These are phyloP conservation scores for Dorcus hopei DNA, from an alignment of 2,888 invertebrate species.

Conservation along the genomic window DNA sequence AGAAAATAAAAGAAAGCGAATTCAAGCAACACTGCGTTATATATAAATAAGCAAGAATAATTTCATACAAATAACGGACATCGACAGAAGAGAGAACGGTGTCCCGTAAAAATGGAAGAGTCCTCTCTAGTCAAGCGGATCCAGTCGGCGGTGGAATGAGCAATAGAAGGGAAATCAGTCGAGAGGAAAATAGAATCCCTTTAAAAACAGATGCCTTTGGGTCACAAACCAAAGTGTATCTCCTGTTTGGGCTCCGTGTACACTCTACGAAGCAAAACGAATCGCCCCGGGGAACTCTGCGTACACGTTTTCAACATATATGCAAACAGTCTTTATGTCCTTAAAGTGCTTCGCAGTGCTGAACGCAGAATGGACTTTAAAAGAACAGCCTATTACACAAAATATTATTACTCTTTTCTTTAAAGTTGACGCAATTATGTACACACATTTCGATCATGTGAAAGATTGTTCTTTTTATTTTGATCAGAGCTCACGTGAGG, in stretches of 20 bases:
- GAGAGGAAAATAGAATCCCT: conserved; percentile 42
- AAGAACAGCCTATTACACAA: no score
- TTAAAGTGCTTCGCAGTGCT: no score
- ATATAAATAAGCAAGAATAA: no score
- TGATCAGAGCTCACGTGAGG: conserved; percentile 34
- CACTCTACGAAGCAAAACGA: background rate
- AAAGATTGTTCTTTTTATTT: no score
- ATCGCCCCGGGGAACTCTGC: background rate
- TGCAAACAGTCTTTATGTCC: background rate
- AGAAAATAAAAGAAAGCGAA: no score
- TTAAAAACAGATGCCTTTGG: conserved; percentile 45
- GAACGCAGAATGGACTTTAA: no score
- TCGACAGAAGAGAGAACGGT: background rate
- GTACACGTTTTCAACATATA: background rate
- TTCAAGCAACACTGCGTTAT: no score
- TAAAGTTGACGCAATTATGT: no score
- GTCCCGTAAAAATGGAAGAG: conserved; percentile 16
- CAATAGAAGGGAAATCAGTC: conserved; percentile 31
- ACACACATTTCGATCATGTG: no score
- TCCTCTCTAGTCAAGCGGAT: conserved; percentile 14
- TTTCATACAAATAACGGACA: no score
- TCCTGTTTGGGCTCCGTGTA: background rate
- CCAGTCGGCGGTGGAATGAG: conserved; percentile 16
- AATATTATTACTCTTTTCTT: no score
- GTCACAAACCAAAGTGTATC: conserved; percentile 32